These are phyloP conservation scores for Cyanoderma ruficeps DNA, from an alignment of 2,113 vertebrate genomes.

Conservation along the genomic window DNA sequence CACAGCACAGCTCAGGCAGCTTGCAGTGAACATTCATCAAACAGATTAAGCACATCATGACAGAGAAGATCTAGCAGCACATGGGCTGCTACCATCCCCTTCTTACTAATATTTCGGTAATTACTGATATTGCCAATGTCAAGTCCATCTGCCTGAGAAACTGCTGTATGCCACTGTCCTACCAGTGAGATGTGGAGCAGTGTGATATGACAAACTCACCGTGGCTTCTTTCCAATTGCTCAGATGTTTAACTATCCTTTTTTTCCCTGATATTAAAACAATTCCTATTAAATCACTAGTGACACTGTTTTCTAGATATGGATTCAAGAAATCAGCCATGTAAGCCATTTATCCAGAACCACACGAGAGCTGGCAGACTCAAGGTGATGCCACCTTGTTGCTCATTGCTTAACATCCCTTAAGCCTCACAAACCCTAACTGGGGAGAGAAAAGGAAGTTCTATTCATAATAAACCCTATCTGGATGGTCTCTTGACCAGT, in stretches of 20 bases:
- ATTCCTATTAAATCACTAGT: not conserved
- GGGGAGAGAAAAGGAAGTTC: not conserved
- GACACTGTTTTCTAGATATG: not conserved
- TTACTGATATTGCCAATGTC: not conserved
- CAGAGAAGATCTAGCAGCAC: not conserved
- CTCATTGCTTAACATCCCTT: not conserved
- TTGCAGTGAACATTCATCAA: not conserved
- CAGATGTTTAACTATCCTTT: not conserved
- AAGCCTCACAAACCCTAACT: not conserved
- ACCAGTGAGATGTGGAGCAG: not conserved
- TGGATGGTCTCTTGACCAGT: not conserved
- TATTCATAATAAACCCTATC: not conserved
- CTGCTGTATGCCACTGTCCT: accelerated
- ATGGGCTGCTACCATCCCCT: not conserved
- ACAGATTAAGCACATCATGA: not conserved
- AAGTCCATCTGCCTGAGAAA: not conserved
- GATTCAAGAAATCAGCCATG: not conserved
- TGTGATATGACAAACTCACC: not conserved
- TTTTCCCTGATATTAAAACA: not conserved
- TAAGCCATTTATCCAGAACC: not conserved
- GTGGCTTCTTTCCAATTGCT: not conserved
- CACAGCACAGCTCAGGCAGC: not conserved
- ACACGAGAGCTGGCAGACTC: accelerated
- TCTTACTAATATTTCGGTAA: not conserved
- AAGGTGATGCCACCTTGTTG: not conserved